Base-by-base conservation (phyloP, 2,888 invertebrate species). In the Choristoneura rosaceana region DNA sequence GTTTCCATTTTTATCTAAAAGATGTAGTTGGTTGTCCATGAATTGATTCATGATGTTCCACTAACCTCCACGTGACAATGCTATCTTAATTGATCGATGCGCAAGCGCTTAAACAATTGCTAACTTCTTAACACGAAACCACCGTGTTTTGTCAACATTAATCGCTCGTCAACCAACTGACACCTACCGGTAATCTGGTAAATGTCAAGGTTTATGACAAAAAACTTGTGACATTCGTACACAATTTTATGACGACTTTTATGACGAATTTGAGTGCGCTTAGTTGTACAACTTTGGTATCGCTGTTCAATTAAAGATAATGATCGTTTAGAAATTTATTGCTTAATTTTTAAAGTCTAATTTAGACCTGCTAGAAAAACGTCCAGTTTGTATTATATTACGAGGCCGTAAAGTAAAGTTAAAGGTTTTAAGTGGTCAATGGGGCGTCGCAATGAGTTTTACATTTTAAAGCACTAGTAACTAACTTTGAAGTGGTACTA, bases 171-270 rank as follows among this genome's bases (percentile, higher is more conserved):
- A 38, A 59, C 59, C 45, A 9, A 45, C 9, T 33, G 41, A 45
- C 62, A 62, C 17, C 38, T 47, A 45, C 45, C 43, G n/a, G 66
- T 60, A 65, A 62, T 34, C 15, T 45, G 38, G 38, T 71, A 71
- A 71, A 71, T 67, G 71, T 71, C 71, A 71, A 71, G 71, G 71
- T 68, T 50, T 71, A 33, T 63, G n/a, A 47, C n/a, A 5, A 47
- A 15, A 52, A 66, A 64, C 66, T 52, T 62, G 67, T 67, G 66
- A 43, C 61, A 50, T 38, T 38, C 4, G 38, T 38, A 4, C 4
- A 38, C 38, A 7, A 38, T 5, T 5, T 43, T 43, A 71, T 66
- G 66, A 43, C 61, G 60, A 12, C 55, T 14, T 71, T 33, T 61
- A 61, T 43, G 61, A 25, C 55, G 4, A 15, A 17, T 61, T 61